These are phyloP conservation scores for Danio tinwini DNA, from an alignment of 2,797 vertebrate species.

Conservation along the genomic window DNA sequence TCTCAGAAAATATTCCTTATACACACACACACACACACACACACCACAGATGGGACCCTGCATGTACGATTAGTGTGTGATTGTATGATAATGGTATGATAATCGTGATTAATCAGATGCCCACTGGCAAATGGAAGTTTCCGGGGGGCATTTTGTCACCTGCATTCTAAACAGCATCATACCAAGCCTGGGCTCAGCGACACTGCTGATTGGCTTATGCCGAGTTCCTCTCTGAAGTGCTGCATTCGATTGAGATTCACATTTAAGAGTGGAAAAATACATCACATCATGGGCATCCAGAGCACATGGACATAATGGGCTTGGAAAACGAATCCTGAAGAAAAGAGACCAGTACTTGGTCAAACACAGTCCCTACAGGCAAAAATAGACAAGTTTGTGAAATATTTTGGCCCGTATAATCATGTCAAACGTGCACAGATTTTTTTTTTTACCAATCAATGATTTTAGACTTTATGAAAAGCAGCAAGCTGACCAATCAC, in stretches of 20 bases:
- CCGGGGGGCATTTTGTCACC: conserved; percentile 83
- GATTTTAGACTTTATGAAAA: not conserved
- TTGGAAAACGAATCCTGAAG: not conserved
- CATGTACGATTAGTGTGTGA: conserved; percentile 88
- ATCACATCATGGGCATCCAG: conserved; percentile 7
- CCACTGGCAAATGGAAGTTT: conserved; percentile 83
- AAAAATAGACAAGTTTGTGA: not conserved
- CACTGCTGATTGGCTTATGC: conserved; percentile 65
- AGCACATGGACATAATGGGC: conserved; percentile 11
- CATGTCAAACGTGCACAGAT: not conserved
- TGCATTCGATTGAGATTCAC: conserved; percentile 16
- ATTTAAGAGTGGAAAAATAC: conserved; percentile 43
- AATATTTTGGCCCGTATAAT: not conserved
- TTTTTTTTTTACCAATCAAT: not conserved
- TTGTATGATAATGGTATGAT: conserved; percentile 92
- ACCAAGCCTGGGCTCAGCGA: conserved; percentile 71
- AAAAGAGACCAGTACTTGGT: not conserved
- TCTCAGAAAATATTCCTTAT: conserved; percentile 55
- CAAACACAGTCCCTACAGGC: not conserved
- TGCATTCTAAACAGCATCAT: conserved; percentile 84
- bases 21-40: conserved; percentile 39
- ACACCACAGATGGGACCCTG: conserved; percentile 69
- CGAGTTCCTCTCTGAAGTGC: conserved; percentile 30
- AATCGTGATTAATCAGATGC: conserved; percentile 89
- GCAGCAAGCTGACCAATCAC: not conserved